Evolutionary conservation across 2,113 vertebrate species (phyloP).

Genomic region (Turnix velox): DNA sequence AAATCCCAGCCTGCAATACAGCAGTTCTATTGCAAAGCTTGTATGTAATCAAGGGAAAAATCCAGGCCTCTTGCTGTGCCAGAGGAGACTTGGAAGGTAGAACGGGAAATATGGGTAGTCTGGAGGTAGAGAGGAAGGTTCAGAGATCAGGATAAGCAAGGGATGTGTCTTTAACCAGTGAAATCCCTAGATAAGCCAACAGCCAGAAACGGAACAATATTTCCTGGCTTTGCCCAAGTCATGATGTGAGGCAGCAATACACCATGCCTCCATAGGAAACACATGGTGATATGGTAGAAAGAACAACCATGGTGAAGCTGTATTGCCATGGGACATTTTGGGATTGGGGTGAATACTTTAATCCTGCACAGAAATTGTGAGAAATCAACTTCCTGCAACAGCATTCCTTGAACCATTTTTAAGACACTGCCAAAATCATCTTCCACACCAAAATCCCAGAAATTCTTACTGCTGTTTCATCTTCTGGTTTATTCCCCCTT

Average conservation of each 20-base stretch:
- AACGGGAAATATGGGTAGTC: background rate
- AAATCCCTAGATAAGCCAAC: background rate
- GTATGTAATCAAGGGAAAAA: conserved; percentile 35
- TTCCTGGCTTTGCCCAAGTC: background rate
- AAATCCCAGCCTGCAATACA: conserved; percentile 33
- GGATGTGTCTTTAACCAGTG: background rate
- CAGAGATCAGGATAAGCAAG: background rate
- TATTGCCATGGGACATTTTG: background rate
- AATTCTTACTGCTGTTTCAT: background rate
- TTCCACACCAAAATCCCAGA: background rate
- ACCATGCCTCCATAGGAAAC: background rate
- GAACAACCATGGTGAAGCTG: background rate
- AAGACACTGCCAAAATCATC: background rate
- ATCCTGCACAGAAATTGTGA: background rate
- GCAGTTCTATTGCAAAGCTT: conserved; percentile 5
- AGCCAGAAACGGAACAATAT: background rate
- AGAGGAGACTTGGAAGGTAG: conserved; percentile 3
- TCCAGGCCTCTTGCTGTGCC: background rate
- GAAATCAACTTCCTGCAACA: background rate
- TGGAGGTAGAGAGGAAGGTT: background rate
- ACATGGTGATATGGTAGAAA: background rate
- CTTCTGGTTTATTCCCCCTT: background rate
- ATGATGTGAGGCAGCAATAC: background rate
- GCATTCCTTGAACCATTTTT: background rate
- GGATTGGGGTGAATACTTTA: background rate